Conservation (phyloP, 1,140 invertebrate species). For the Reticulitermes speratus region DNA sequence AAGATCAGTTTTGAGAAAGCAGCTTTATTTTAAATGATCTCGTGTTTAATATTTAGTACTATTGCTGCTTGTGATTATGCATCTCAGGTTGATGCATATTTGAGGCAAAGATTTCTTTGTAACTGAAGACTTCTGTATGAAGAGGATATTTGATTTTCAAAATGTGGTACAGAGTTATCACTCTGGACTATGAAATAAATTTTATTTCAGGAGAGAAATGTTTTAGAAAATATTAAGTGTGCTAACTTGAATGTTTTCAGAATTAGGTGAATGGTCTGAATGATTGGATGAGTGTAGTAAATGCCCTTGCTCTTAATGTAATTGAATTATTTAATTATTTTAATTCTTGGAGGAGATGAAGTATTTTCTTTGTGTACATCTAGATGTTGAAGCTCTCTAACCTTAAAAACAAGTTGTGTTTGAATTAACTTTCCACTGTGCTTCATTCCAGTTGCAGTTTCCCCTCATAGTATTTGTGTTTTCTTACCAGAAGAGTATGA, state of each 20-base stretch:
- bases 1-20: not conserved
- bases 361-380: not conserved
- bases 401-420: not conserved
- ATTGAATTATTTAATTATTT: slow-evolving; percentile 16
- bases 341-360: not conserved
- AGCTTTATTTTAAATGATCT: slow-evolving; percentile 6
- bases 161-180: not conserved
- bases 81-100: not conserved
- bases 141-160: not conserved
- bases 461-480: not conserved
- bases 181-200: not conserved
- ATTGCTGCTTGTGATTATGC: not conserved
- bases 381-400: slow-evolving; percentile 12
- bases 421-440: not conserved
- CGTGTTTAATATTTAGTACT: slow-evolving; percentile 8
- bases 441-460: not conserved
- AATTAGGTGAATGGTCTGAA: not conserved
- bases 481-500: not conserved
- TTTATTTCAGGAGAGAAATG: not conserved
- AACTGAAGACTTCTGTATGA: not conserved
- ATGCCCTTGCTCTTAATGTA: not conserved
- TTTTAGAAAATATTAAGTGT: not conserved
- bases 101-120: not conserved
- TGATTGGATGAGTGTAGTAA: not conserved
- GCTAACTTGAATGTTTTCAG: slow-evolving; percentile 7